Evolutionary conservation across 2,797 vertebrate species (phyloP).

Genomic region (Microtus obscurus): DNA sequence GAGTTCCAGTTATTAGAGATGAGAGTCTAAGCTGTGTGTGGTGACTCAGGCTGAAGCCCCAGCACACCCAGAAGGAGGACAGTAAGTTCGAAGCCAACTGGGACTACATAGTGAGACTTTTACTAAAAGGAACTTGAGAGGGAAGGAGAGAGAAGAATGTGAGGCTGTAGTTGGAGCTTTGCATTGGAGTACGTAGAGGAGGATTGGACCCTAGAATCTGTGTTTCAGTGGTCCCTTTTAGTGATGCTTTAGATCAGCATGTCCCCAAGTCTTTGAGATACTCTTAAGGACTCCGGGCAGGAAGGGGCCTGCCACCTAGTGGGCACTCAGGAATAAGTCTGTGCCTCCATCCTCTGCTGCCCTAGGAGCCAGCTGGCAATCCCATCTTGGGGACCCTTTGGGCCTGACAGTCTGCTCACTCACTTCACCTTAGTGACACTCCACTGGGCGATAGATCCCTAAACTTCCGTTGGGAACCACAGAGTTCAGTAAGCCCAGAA

Average conservation of each 20-base stretch:
- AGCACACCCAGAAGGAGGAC: not conserved
- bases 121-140: not conserved
- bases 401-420: not conserved
- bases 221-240: not conserved
- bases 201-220: not conserved
- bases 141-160: not conserved
- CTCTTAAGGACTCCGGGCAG: not conserved
- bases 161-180: not conserved
- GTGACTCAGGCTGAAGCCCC: too few species aligned
- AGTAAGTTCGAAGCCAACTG: not conserved
- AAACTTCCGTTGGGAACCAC: not conserved
- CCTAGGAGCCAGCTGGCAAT: not conserved
- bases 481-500: not conserved
- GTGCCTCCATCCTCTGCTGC: not conserved
- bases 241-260: not conserved
- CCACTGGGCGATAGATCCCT: not conserved
- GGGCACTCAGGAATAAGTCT: not conserved
- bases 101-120: not conserved
- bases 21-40: not conserved
- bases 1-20: not conserved
- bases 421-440: not conserved
- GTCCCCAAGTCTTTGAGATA: not conserved
- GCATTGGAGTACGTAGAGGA: not conserved
- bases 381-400: not conserved
- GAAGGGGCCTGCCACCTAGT: constrained; percentile 75